Conservation (phyloP, 1,140 invertebrate genomes). For the Physella acuta region DNA sequence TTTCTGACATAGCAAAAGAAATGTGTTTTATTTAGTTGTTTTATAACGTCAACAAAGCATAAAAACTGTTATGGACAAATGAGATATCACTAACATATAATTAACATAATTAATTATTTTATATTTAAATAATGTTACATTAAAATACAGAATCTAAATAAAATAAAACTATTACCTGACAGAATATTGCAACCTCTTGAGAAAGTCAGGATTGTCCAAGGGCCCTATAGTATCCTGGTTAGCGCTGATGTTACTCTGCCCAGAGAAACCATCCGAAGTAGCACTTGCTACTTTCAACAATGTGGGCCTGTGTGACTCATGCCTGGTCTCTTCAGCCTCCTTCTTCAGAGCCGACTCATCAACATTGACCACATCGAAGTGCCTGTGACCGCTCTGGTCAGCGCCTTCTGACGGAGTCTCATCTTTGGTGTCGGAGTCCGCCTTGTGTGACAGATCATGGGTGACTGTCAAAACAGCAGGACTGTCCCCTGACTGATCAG, state of each 20-base stretch:
- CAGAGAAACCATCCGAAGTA: constrained; percentile 10
- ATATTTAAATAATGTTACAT: no score
- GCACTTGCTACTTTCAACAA: constrained; percentile 1
- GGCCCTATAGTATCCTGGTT: constrained; percentile 15
- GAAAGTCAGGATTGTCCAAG: constrained; percentile 5
- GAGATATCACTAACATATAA: no score
- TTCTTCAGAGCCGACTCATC: constrained; percentile 7
- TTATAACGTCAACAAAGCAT: no score
- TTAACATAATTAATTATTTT: no score
- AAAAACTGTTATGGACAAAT: no score
- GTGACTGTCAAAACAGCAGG: no score
- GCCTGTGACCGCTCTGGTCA: neutral
- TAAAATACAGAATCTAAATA: no score
- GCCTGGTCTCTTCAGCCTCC: neutral
- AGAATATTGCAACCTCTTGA: constrained; percentile 15
- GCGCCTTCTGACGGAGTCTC: neutral
- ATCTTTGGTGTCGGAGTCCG: neutral
- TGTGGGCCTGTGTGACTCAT: neutral
- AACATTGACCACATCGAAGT: constrained; percentile 13
- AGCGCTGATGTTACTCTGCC: constrained; percentile 2
- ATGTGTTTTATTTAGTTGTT: no score
- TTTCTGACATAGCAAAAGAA: no score
- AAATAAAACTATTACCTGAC: no score
- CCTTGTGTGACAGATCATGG: no score
- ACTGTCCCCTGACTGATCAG: no score